These are phyloP conservation scores for Lysandra coridon DNA, from an alignment of 2,888 invertebrate species.

Conservation along the genomic window DNA sequence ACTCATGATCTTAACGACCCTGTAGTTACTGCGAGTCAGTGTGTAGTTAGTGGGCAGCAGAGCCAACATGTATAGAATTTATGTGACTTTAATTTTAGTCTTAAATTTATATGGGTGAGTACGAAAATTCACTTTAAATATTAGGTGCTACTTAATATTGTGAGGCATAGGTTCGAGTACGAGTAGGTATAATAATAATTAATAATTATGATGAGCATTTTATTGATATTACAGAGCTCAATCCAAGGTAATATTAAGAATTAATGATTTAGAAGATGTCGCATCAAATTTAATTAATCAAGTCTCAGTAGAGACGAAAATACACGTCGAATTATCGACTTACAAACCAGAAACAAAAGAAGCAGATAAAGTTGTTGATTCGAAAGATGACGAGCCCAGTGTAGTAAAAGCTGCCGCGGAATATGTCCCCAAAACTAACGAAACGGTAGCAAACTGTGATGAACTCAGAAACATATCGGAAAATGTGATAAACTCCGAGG, in stretches of 20 bases:
- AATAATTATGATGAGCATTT: neutral
- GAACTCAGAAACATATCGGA: conserved; percentile 28
- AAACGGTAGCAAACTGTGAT: neutral
- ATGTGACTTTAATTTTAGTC: conserved; percentile 41
- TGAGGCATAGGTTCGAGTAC: neutral
- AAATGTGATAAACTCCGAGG: conserved; percentile 33
- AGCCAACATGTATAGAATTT: conserved; percentile 35
- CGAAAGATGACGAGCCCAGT: conserved; percentile 24
- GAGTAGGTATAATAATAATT: neutral
- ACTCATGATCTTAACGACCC: conserved; percentile 11
- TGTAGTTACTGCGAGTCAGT: conserved; percentile 3
- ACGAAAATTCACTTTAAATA: neutral
- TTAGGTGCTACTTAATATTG: neutral
- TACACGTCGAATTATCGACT: conserved; percentile 35
- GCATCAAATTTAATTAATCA: conserved; percentile 33
- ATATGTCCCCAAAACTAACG: neutral
- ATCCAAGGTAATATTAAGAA: conserved; percentile 49
- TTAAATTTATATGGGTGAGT: conserved; percentile 43
- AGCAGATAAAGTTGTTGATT: conserved; percentile 24
- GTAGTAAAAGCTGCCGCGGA: neutral
- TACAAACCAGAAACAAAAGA: conserved; percentile 32
- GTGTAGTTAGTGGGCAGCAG: conserved; percentile 27
- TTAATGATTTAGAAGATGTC: conserved; percentile 34
- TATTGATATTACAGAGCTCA: conserved; percentile 49
- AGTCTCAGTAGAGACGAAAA: conserved; percentile 27